Conservation (phyloP, 2,888 invertebrate genomes). For the Corbicula japonica region DNA sequence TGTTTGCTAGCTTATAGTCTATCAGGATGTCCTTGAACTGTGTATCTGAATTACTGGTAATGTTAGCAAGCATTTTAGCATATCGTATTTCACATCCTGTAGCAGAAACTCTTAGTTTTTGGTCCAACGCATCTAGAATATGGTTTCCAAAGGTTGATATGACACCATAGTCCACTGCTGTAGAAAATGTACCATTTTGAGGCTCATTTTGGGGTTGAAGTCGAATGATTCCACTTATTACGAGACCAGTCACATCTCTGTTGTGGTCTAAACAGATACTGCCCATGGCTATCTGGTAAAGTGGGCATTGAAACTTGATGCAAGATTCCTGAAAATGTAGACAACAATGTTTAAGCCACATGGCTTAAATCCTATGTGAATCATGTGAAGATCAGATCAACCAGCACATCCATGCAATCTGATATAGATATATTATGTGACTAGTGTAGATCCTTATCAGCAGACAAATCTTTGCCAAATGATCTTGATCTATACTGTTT, state of each 20-base stretch:
- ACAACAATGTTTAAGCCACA: background rate
- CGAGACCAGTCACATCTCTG: slow-evolving; percentile 16
- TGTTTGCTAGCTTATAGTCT: slow-evolving; percentile 29
- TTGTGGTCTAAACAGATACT: slow-evolving; percentile 20
- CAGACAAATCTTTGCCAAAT: too few species aligned
- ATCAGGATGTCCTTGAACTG: background rate
- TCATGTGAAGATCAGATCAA: too few species aligned
- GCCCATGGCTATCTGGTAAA: slow-evolving; percentile 13
- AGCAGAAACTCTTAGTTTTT: background rate
- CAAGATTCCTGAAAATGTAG: slow-evolving; percentile 35
- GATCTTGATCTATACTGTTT: too few species aligned
- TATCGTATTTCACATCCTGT: slow-evolving; percentile 7
- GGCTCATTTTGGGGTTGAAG: background rate
- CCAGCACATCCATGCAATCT: too few species aligned
- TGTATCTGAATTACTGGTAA: background rate
- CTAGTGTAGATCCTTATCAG: too few species aligned
- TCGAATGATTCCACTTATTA: slow-evolving; percentile 11
- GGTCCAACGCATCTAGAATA: background rate
- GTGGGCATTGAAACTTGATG: slow-evolving; percentile 30
- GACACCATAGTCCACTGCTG: background rate
- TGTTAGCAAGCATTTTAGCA: slow-evolving; percentile 13
- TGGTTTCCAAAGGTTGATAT: background rate
- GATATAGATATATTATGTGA: too few species aligned
- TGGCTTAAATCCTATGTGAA: too few species aligned
- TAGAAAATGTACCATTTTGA: background rate